A percentile compares a stretch with the other conserved stretches of the same genome.
phyloP scores from a whole-genome alignment of 2,888 invertebrate species.

The Tachina lurida region DNA sequence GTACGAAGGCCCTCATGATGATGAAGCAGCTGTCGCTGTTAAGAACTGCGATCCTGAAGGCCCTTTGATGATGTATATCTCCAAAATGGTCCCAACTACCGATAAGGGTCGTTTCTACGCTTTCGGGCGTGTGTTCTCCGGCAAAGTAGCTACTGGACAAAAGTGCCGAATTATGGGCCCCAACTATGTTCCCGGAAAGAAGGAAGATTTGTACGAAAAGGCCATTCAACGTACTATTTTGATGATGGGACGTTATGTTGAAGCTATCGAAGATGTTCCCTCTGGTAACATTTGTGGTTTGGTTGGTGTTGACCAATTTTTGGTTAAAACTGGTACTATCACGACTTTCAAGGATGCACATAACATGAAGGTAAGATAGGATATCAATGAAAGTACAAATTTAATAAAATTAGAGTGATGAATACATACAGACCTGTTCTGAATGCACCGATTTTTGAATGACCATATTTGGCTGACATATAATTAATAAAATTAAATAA shows the following conservation, averaged over 20 bases:
- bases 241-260: conserved; percentile 99
- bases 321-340: conserved; percentile 99
- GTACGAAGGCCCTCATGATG: conserved; percentile 99
- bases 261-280: conserved; percentile 99
- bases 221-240: conserved; percentile 99
- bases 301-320: conserved; percentile 99
- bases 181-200: conserved; percentile 98
- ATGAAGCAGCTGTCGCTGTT: conserved; percentile 95
- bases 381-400: background rate
- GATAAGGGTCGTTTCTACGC: conserved; percentile 99
- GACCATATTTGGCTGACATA: conserved; percentile 49
- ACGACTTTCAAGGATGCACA: conserved; percentile 99
- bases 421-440: conserved; percentile 77
- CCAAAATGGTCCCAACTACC: conserved; percentile 99
- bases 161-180: conserved; percentile 99
- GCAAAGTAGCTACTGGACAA: conserved; percentile 94
- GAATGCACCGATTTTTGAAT: conserved; percentile 52
- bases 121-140: conserved; percentile 99
- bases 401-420: conserved; percentile 46
- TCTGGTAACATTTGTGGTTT: conserved; percentile 99
- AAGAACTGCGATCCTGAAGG: conserved; percentile 98
- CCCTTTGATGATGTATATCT: conserved; percentile 99
- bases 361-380: conserved; percentile 91
- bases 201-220: conserved; percentile 99
- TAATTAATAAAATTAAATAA: background rate